Evolutionary conservation across 2,888 invertebrate species (phyloP), one percentile per base, ranked within the genome.

Genomic region (Villa cingulata): DNA sequence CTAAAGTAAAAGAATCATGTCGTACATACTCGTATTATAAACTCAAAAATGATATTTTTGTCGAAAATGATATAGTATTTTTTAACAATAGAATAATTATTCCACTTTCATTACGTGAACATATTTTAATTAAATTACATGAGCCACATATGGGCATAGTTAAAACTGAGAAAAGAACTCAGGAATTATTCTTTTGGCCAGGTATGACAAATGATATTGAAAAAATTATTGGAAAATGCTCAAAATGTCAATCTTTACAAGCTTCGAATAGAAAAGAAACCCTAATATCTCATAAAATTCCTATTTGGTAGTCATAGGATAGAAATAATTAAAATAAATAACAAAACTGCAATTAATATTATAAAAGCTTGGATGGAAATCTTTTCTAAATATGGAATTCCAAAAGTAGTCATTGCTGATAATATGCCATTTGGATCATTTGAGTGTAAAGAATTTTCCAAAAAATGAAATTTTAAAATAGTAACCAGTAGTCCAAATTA

Each of bases 191-290:
- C 16, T 48, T 43, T 36, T 51, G 45, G 51, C 51, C 48, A 7
- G 37, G 44, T 20, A 48, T 48, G 37, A 32, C 40, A 34, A 17
- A 37, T 17, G 43, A 48, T 14, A 51, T 46, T 32, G 51, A 52
- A 41, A 6, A 19, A 19, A 19, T 36, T n/a, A 37, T 36, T 37
- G 20, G n/a, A 36, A 18, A 36, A 15, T 43, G 43, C 36, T 4
- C 34, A 19, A 43, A 37, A 19, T 43, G 15, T 16, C 43, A 43
- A 34, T 16, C 14, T 43, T 36, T 15, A 18, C 34, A 43, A 36
- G 34, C 15, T 36, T n/a, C n/a, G n/a, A n/a, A n/a, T n/a, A n/a
- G n/a, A n/a, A n/a, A n/a, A n/a, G n/a, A n/a, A n/a, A n/a, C n/a
- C n/a, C n/a, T n/a, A n/a, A n/a, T n/a, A n/a, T n/a, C n/a, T n/a